Percentiles rank a stretch among this genome's conserved stretches.
phyloP scores from a whole-genome alignment of 2,888 invertebrate species.

The Drosophila ustulata region DNA sequence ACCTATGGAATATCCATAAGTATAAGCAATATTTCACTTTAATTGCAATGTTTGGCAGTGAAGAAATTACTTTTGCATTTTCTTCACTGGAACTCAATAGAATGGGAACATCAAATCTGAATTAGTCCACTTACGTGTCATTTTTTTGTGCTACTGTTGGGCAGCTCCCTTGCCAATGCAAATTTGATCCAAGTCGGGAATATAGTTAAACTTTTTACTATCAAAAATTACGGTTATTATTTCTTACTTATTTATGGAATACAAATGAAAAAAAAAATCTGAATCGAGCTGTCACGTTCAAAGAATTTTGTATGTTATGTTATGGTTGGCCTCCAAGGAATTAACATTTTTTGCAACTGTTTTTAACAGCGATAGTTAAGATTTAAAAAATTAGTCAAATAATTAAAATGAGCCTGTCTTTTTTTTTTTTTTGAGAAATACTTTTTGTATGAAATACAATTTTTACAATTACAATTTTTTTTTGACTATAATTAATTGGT shows the following conservation, averaged over 20 bases:
- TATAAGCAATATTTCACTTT: conserved; percentile 5
- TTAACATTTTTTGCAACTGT: conserved; percentile 15
- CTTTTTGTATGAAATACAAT: too few relatives aligned
- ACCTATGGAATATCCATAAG: background rate
- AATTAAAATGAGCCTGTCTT: background rate
- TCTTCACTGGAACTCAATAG: conserved; percentile 12
- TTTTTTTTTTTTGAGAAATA: too few relatives aligned
- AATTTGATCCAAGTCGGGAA: conserved; percentile 36
- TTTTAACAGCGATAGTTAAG: conserved; percentile 8
- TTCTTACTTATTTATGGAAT: conserved; percentile 11
- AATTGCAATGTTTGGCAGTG: background rate
- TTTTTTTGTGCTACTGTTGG: conserved; percentile 42
- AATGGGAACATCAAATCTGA: conserved; percentile 4
- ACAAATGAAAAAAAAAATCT: conserved; percentile 13
- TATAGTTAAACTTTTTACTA: conserved; percentile 11
- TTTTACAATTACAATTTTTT: too few relatives aligned
- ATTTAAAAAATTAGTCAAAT: background rate
- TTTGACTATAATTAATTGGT: too few relatives aligned
- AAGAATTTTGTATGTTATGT: conserved; percentile 13
- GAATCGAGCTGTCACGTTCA: conserved; percentile 25
- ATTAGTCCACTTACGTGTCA: conserved; percentile 64
- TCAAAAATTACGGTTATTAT: conserved; percentile 9
- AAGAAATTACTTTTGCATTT: background rate
- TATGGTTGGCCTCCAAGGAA: background rate
- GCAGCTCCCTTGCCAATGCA: conserved; percentile 26